Conservation (phyloP, 2,797 vertebrate genomes). For the Neosalanx taihuensis region DNA sequence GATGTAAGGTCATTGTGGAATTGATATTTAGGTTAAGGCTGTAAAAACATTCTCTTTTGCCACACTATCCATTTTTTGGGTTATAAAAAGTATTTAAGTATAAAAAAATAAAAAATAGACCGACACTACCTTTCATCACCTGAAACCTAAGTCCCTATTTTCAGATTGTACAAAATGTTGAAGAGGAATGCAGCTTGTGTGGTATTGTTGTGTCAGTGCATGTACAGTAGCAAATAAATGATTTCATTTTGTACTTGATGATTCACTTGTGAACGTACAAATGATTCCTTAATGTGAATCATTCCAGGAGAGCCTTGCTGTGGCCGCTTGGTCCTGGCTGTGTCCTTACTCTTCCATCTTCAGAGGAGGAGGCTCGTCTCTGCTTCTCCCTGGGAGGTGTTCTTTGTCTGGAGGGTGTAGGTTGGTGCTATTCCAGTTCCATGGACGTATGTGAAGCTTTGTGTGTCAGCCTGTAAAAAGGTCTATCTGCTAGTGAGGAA, state of each 20-base stretch:
- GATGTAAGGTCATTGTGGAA: slow-evolving; percentile 18
- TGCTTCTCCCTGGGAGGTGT: too few relatives aligned
- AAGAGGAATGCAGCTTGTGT: slow-evolving; percentile 31
- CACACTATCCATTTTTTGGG: neutral
- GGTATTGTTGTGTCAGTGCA: slow-evolving; percentile 57
- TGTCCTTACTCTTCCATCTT: neutral
- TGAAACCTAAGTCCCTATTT: slow-evolving; percentile 30
- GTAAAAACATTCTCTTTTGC: slow-evolving; percentile 1
- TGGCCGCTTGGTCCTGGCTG: neutral
- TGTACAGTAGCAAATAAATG: slow-evolving; percentile 53
- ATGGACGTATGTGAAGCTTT: too few relatives aligned
- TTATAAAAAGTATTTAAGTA: neutral
- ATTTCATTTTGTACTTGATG: slow-evolving; percentile 38
- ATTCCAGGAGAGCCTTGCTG: too few relatives aligned
- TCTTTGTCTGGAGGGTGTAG: too few relatives aligned
- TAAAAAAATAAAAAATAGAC: neutral
- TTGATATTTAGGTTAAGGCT: neutral
- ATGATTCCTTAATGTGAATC: too few relatives aligned
- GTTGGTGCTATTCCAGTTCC: too few relatives aligned
- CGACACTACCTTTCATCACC: neutral
- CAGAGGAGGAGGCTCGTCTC: too few relatives aligned
- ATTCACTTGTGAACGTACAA: neutral
- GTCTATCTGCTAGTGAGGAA: too few relatives aligned
- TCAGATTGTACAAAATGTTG: slow-evolving; percentile 18
- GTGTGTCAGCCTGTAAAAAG: too few relatives aligned